A percentile compares a stretch with the other conserved stretches of the same genome.
phyloP scores from a whole-genome alignment of 2,113 vertebrate genomes.

The Strix uralensis region DNA sequence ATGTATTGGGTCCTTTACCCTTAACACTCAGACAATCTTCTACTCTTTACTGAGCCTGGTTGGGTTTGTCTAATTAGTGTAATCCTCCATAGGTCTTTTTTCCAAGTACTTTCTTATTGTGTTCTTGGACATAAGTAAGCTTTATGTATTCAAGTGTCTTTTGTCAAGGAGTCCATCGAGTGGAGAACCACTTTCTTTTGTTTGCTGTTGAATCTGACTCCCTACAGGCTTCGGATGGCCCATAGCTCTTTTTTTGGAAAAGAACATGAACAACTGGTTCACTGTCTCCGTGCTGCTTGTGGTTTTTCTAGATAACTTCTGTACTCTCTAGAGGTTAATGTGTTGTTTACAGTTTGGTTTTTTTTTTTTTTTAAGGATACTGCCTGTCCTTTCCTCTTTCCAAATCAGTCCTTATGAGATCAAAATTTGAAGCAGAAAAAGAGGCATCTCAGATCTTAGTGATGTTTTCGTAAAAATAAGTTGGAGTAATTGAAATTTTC shows the following conservation, averaged over 20 bases:
- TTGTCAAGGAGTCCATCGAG: background rate
- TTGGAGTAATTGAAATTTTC: background rate
- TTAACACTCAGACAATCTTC: background rate
- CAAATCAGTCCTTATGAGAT: background rate
- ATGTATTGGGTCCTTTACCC: background rate
- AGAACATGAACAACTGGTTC: background rate
- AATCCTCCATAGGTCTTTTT: background rate
- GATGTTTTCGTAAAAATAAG: background rate
- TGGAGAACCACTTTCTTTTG: background rate
- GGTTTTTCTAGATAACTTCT: background rate
- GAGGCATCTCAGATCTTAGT: background rate
- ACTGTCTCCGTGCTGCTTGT: background rate
- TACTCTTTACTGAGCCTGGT: background rate
- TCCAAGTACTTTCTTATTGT: background rate
- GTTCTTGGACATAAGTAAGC: background rate
- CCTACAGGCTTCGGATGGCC: background rate
- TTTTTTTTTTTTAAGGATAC: background rate
- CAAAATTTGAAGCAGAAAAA: background rate
- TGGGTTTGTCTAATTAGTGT: background rate
- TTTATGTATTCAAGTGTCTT: background rate
- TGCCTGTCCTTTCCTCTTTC: background rate
- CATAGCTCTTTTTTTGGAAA: background rate
- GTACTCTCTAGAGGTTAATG: background rate
- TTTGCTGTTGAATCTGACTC: background rate
- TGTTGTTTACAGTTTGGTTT: accelerated